Evolutionary conservation across 2,797 vertebrate species (phyloP).

Genomic region (Orientallactaga sibirica): DNA sequence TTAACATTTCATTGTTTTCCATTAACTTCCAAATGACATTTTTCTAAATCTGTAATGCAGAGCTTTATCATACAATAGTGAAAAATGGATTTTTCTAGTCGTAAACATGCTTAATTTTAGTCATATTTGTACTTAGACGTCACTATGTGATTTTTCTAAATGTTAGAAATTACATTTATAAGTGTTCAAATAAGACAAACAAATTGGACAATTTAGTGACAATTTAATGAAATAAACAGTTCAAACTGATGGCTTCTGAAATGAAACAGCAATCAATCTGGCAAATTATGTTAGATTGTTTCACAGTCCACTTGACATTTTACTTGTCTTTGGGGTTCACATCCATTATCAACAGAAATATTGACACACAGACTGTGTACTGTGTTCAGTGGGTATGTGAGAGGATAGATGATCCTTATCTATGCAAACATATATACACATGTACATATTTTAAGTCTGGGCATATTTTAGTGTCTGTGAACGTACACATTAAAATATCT

Average conservation of each 20-base stretch:
- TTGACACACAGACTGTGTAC: not conserved
- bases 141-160: constrained; percentile 18
- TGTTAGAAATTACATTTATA: constrained; percentile 56
- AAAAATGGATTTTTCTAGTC: constrained; percentile 4
- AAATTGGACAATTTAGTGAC: constrained; percentile 16
- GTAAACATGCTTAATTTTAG: constrained; percentile 41
- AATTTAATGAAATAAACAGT: constrained; percentile 64
- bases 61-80: not conserved
- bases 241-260: constrained; percentile 42
- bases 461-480: not conserved
- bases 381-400: not conserved
- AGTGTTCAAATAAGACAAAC: constrained; percentile 42
- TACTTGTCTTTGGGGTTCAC: not conserved
- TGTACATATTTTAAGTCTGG: not conserved
- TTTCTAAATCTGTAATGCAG: not conserved
- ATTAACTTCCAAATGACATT: not conserved
- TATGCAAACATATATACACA: not conserved
- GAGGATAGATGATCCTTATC: not conserved
- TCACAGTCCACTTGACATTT: not conserved
- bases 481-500: not conserved
- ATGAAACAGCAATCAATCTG: constrained; percentile 49
- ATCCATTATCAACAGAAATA: not conserved
- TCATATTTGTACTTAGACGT: constrained; percentile 48
- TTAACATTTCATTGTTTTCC: not conserved
- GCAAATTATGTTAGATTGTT: not conserved